Conservation (phyloP, 1,140 invertebrate species). For the Parasteatoda tepidariorum region DNA sequence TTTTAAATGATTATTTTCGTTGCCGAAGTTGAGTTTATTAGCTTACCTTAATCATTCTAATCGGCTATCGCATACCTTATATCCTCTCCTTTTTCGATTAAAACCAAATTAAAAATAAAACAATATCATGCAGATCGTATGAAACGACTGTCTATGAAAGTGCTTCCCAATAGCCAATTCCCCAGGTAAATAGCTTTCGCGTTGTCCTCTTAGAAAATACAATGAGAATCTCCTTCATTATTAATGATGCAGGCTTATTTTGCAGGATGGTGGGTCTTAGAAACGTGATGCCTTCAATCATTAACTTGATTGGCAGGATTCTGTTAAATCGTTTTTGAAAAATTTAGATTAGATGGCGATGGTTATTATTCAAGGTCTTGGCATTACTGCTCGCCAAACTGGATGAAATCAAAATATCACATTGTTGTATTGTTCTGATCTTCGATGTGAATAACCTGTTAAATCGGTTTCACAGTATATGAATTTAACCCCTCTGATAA, state of each 20-base stretch:
- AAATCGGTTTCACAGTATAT: too few species aligned
- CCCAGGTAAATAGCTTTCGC: neutral
- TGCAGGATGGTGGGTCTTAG: neutral
- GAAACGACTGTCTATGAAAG: too few species aligned
- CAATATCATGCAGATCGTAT: too few species aligned
- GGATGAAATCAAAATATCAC: neutral
- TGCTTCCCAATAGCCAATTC: too few species aligned
- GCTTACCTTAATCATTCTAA: too few species aligned
- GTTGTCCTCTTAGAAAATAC: neutral
- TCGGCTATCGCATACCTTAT: too few species aligned
- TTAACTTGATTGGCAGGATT: neutral
- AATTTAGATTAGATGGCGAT: neutral
- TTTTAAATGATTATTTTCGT: too few species aligned
- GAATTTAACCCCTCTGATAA: too few species aligned
- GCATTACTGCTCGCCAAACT: neutral
- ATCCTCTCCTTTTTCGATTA: too few species aligned
- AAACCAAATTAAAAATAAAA: too few species aligned
- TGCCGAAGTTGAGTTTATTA: too few species aligned
- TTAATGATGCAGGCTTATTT: neutral
- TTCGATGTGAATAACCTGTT: too few species aligned
- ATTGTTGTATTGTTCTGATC: neutral
- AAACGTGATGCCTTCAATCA: neutral
- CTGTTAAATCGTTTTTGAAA: neutral
- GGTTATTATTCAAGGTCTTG: neutral
- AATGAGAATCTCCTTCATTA: neutral